Evolutionary conservation across 64 coral and sea anemone species (phyloP).

Genomic region (Dendrophyllia cribrosa): DNA sequence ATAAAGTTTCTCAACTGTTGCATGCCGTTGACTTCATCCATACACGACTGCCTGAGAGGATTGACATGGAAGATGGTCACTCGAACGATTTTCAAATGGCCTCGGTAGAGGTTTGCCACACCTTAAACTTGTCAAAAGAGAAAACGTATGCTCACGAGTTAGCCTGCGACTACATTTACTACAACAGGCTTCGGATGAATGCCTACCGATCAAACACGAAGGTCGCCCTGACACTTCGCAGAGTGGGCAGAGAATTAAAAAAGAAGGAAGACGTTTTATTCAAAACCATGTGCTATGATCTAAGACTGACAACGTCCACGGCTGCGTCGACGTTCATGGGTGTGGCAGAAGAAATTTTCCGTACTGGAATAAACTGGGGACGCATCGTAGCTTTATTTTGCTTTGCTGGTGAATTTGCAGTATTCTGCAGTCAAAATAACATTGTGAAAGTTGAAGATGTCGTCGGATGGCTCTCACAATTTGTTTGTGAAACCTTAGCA

Average conservation of each 20-base stretch:
- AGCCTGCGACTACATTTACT: constrained; percentile 66
- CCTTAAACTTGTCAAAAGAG: constrained; percentile 3
- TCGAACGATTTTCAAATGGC: constrained; percentile 44
- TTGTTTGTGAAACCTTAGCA: constrained; percentile 30
- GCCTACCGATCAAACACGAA: constrained; percentile 22
- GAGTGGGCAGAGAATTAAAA: too few species aligned
- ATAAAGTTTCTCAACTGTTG: too few species aligned
- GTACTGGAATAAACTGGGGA: constrained; percentile 80
- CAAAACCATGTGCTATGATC: constrained; percentile 73
- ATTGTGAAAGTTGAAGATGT: constrained; percentile 50
- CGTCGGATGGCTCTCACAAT: constrained; percentile 66
- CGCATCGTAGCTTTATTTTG: constrained; percentile 69
- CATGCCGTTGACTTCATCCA: too few species aligned
- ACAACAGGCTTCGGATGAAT: constrained; percentile 39
- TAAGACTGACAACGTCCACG: constrained; percentile 49
- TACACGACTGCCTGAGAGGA: too few species aligned
- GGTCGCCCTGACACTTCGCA: not conserved
- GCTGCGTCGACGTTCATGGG: constrained; percentile 42
- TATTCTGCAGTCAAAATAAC: constrained; percentile 44
- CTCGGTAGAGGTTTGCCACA: constrained; percentile 2
- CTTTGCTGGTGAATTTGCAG: constrained; percentile 62
- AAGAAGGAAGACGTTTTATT: constrained; percentile 20
- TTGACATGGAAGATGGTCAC: not conserved
- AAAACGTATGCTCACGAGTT: constrained; percentile 63
- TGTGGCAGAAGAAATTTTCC: constrained; percentile 77